Percentiles rank a stretch among this genome's conserved stretches.
These are phyloP conservation scores for Oscheius sp. DNA, from an alignment of 2,888 invertebrate genomes.

Conservation along the genomic window DNA sequence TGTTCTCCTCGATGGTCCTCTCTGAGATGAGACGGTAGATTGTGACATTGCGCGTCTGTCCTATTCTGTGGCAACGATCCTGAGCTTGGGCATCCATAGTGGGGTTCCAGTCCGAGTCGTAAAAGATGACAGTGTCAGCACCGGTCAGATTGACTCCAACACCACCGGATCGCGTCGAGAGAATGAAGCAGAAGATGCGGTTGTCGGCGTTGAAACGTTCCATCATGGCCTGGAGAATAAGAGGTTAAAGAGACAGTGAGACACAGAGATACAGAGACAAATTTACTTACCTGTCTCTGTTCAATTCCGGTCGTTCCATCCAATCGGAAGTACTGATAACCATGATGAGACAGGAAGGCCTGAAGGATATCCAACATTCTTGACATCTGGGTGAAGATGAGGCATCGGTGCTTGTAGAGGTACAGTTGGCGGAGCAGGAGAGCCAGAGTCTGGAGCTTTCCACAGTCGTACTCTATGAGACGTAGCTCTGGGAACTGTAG, in stretches of 20 bases:
- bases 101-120: slow-evolving; percentile 86
- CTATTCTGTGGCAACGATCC: slow-evolving; percentile 90
- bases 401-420: slow-evolving; percentile 86
- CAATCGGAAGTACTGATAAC: slow-evolving; percentile 92
- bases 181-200: slow-evolving; percentile 94
- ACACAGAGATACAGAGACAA: background rate
- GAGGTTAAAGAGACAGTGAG: background rate
- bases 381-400: slow-evolving; percentile 99
- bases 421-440: slow-evolving; percentile 86
- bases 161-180: slow-evolving; percentile 96
- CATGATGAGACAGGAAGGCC: slow-evolving; percentile 94
- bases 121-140: slow-evolving; percentile 98
- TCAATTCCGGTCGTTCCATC: slow-evolving; percentile 97
- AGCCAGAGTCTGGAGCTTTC: slow-evolving; percentile 90
- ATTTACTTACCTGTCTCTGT: slow-evolving; percentile 82
- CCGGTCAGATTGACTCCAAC: slow-evolving; percentile 98
- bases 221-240: slow-evolving; percentile 82
- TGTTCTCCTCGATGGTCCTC: slow-evolving; percentile 98
- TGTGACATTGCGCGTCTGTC: slow-evolving; percentile 98
- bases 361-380: slow-evolving; percentile 96
- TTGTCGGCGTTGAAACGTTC: slow-evolving; percentile 95
- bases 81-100: slow-evolving; percentile 95
- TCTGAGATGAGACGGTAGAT: slow-evolving; percentile 96
- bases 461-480: slow-evolving; percentile 98
- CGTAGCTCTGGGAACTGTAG: slow-evolving; percentile 94